phyloP scores from a whole-genome alignment of 2,797 vertebrate genomes.

The Neosilurus hyrtlii region DNA sequence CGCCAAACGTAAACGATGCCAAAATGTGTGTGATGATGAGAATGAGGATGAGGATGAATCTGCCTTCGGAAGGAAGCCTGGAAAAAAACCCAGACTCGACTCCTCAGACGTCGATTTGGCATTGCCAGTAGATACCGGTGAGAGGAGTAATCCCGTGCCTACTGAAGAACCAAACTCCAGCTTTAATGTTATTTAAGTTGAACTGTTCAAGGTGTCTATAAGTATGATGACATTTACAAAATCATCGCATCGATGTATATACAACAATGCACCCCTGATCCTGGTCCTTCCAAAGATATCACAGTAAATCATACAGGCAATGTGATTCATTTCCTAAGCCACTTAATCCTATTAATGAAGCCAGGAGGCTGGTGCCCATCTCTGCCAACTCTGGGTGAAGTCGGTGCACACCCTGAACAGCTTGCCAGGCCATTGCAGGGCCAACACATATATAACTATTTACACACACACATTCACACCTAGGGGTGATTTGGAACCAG shows the following conservation, averaged over 20 bases:
- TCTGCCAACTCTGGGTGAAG: no score
- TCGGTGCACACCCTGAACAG: no score
- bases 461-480: no score
- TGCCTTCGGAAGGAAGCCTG: not conserved
- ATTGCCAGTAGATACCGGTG: not conserved
- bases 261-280: not conserved
- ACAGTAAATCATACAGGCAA: not conserved
- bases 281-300: not conserved
- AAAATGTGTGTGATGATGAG: not conserved
- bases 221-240: no score
- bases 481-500: no score
- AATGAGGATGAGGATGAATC: not conserved
- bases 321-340: no score
- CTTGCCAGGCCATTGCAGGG: no score
- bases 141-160: not conserved
- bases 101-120: not conserved
- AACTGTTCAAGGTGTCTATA: not conserved
- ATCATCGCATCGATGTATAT: not conserved
- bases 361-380: no score
- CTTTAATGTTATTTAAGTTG: not conserved
- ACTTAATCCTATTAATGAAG: no score
- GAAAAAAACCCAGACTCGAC: not conserved
- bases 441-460: no score
- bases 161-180: not conserved
- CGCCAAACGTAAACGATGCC: not conserved